Evolutionary conservation across 92 coral and sea anemone species (phyloP).

Genomic region (Phenganax subtilis): DNA sequence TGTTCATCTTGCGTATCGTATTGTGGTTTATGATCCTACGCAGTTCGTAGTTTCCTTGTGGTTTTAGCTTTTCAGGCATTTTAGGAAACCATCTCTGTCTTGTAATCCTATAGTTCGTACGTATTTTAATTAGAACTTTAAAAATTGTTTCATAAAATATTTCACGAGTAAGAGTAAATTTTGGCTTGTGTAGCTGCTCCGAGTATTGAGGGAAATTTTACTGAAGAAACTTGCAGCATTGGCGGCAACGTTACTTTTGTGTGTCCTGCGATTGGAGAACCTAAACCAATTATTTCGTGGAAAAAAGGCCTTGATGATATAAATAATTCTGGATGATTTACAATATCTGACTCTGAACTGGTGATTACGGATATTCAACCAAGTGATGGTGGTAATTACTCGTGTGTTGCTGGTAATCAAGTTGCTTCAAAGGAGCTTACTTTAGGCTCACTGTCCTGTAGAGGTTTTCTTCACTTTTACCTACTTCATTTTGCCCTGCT

Average conservation of each 20-base stretch:
- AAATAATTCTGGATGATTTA: not conserved
- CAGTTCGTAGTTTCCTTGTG: too few relatives aligned
- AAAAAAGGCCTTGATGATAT: slow-evolving; percentile 38
- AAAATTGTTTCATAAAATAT: too few relatives aligned
- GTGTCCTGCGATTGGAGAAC: slow-evolving; percentile 23
- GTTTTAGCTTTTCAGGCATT: too few relatives aligned
- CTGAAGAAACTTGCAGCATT: slow-evolving; percentile 7
- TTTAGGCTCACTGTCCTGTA: not conserved
- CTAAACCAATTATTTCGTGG: slow-evolving; percentile 15
- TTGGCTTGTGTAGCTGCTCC: slow-evolving; percentile 15
- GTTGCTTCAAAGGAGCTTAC: slow-evolving; percentile 43
- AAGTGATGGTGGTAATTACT: slow-evolving; percentile 56
- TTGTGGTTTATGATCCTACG: too few relatives aligned
- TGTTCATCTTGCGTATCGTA: too few relatives aligned
- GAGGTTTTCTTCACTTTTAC: too few relatives aligned
- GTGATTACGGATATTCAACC: slow-evolving; percentile 31
- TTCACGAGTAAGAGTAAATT: not conserved
- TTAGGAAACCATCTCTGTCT: not conserved
- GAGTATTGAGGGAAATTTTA: not conserved
- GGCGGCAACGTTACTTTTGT: slow-evolving; percentile 22
- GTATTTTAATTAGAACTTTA: not conserved
- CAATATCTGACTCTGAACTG: slow-evolving; percentile 21
- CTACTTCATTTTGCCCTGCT: too few relatives aligned
- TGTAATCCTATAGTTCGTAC: not conserved
- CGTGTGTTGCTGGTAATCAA: slow-evolving; percentile 50